Percentiles rank a stretch among this genome's conserved stretches.
phyloP scores from a whole-genome alignment of 1,140 invertebrate species.

The Eurosta solidaginis region DNA sequence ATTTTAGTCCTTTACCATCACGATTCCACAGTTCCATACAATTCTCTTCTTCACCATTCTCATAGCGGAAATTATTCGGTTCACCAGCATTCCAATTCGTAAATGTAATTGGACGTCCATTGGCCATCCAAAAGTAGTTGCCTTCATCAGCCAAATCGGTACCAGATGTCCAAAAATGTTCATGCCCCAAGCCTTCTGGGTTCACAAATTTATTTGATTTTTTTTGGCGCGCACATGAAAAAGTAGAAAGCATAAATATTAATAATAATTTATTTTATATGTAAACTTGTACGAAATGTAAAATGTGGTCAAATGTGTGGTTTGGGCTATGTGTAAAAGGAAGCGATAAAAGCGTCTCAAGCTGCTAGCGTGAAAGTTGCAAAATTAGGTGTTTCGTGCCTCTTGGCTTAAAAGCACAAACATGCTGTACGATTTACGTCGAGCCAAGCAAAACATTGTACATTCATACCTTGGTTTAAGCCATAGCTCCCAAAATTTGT shows the following conservation, averaged over 20 bases:
- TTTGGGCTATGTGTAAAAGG: no score
- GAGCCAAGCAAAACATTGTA: no score
- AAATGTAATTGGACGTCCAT: conserved; percentile 83
- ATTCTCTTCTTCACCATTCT: conserved; percentile 90
- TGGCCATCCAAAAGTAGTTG: conserved; percentile 91
- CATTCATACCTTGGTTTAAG: no score
- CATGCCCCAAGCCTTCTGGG: conserved; percentile 75
- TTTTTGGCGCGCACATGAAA: neutral
- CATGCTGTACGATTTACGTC: no score
- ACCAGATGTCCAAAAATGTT: conserved; percentile 92
- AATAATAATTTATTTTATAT: no score
- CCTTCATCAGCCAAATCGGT: conserved; percentile 89
- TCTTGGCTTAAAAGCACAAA: no score
- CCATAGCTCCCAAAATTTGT: no score
- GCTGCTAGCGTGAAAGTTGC: no score
- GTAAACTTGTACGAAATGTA: no score
- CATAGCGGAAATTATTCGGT: conserved; percentile 89
- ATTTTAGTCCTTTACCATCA: conserved; percentile 87
- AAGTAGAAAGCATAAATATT: neutral
- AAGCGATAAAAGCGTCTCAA: no score
- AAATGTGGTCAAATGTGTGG: no score
- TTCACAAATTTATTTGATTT: neutral
- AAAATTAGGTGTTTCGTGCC: no score
- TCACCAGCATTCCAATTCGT: conserved; percentile 92
- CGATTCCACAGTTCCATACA: conserved; percentile 89